A percentile compares a stretch with the other conserved stretches of the same genome.
Conservation (phyloP, 1,140 invertebrate genomes). For the Aphaenogaster rudis region DNA sequence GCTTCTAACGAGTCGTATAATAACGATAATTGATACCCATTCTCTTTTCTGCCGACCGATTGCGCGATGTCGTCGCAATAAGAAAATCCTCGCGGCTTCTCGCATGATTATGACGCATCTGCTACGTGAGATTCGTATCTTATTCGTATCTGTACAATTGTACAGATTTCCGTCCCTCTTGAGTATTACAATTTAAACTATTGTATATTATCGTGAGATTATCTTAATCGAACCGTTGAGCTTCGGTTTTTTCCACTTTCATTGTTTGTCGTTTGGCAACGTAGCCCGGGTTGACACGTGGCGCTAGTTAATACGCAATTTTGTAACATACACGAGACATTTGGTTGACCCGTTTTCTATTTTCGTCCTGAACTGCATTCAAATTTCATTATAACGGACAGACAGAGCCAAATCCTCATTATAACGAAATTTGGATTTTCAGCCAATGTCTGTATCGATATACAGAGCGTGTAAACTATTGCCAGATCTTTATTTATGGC, state of each 20-base stretch:
- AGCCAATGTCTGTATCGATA: background rate
- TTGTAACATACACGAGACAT: constrained; percentile 44
- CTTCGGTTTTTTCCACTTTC: constrained; percentile 3
- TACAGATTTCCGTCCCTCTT: background rate
- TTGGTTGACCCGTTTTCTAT: constrained; percentile 60
- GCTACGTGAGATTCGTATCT: background rate
- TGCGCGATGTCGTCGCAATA: constrained; percentile 14
- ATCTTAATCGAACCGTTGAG: background rate
- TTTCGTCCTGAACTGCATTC: constrained; percentile 56
- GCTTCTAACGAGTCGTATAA: constrained; percentile 18
- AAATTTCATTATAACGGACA: constrained; percentile 51
- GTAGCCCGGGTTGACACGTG: background rate
- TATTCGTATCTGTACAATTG: background rate
- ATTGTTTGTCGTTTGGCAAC: background rate
- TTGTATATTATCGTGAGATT: background rate
- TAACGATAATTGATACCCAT: constrained; percentile 44
- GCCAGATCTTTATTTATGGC: constrained; percentile 9
- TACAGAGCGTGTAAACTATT: background rate
- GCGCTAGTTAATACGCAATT: constrained; percentile 32
- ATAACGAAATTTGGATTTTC: constrained; percentile 27
- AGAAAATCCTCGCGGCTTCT: constrained; percentile 22
- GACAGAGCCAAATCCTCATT: constrained; percentile 43
- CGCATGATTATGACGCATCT: background rate
- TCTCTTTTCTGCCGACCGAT: background rate
- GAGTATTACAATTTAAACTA: background rate